Evolutionary conservation across 2,797 vertebrate species (phyloP), one percentile per base, ranked within the genome.

Genomic region (Percopsis omiscomaycus): DNA sequence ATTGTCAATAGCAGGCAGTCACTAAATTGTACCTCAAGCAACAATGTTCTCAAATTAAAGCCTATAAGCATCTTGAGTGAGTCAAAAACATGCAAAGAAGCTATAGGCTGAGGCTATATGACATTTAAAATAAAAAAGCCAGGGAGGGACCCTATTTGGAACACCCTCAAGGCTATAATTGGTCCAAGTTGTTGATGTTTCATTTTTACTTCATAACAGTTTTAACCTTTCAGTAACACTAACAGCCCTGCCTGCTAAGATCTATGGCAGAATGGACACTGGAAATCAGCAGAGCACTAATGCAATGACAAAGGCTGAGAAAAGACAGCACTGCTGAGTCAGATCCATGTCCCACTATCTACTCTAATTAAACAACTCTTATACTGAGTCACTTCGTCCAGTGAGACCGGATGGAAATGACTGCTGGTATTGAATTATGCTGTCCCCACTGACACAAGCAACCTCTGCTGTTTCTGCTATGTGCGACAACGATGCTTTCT

Each of bases 291-390:
- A 75, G 53, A 37, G n/a, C 28, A 32, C 28, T 58, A 72, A 56
- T 51, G 30, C n/a, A 48, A 61, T 3, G 2, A 50, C 53, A 70
- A 75, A 68, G 65, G 59, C 59, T 30, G 55, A 59, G 55, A 71
- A 50, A 49, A 37, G 68, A 78, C 57, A 66, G 52, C 50, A 5
- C 47, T 68, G 76, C 78, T 73, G 75, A 76, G 68, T 75, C 68
- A 80, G 73, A 56, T 57, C 57, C 64, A 44, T 57, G 60, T 59
- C 52, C n/a, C 14, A 55, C 51, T 49, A 67, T 75, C 66, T 58
- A 55, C 56, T 69, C 69, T 67, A 75, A 77, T 71, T 65, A 27
- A 69, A 58, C 61, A 66, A 48, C 51, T 69, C 51, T 42, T 63
- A 51, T 50, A 61, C 13, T 50, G 59, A 69, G 52, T 47, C 48